Evolutionary conservation across 2,888 invertebrate species (phyloP), one percentile per base, ranked within the genome.

Genomic region (Leptopterna dolabrata): DNA sequence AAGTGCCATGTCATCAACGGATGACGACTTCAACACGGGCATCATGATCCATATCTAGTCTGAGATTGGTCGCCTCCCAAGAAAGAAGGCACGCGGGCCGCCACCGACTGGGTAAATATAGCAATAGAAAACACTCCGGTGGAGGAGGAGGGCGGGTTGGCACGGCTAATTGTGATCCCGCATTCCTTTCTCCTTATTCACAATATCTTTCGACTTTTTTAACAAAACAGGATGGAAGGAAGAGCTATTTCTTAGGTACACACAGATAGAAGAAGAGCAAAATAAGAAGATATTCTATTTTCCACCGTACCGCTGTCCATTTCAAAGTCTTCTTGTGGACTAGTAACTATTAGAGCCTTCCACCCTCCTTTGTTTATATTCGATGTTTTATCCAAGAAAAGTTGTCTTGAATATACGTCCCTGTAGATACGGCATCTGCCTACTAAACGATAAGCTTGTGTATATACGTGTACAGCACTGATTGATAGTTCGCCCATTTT

Each of bases 161-260:
- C 81, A 81, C 27, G 81, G 81, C 81, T 81, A 81, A 81, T 81
- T 81, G 81, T 81, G 81, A 81, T 81, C 81, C 55, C 55, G 81
- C 81, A 81, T 81, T 81, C 81, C 81, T 81, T 30, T 55, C 81
- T 36, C 24, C 81, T 81, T 81, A 81, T 81, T 81, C 81, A 81
- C 81, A 45, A 78, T 78, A 78, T 78, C 27, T 45, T 78, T 78
- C 45, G 78, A 43, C 19, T n/a, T 45, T 41, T 78, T 78, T 43
- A 78, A 78, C 78, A 78, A 45, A 78, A 78, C 41, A 41, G 45
- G 43, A 63, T 24, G 63, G 63, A 24, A 63, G 27, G 24, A 63
- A 63, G 24, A 63, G 24, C 63, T 63, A 63, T 63, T 63, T 63
- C 63, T 63, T 13, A 27, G 19, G 63, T 24, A 24, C 9, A 24